Conservation (phyloP, 2,113 vertebrate species). For the Pelobates fuscus region DNA sequence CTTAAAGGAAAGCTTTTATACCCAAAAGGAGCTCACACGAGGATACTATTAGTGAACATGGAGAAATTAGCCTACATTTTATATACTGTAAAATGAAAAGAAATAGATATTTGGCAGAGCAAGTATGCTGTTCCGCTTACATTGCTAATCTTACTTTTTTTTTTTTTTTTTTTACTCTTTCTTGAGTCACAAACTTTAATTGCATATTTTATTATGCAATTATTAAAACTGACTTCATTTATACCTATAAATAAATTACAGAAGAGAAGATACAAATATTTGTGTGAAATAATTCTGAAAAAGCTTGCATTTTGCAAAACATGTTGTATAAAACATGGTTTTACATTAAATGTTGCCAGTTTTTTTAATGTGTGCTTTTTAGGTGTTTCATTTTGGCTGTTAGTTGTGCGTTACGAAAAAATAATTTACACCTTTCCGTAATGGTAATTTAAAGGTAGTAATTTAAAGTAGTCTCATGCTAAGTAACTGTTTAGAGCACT, state of each 20-base stretch:
- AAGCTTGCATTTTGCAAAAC: not conserved
- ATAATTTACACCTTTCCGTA: not conserved
- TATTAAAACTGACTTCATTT: slow-evolving; percentile 32
- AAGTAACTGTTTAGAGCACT: too few relatives aligned
- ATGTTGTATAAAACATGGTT: too few relatives aligned
- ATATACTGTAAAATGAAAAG: too few relatives aligned
- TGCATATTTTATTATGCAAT: slow-evolving; percentile 2
- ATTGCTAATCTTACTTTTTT: not conserved
- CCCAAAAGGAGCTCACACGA: too few relatives aligned
- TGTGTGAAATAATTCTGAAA: not conserved
- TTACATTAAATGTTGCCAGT: not conserved
- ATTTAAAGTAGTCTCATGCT: too few relatives aligned
- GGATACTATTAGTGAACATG: too few relatives aligned
- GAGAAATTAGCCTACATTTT: too few relatives aligned
- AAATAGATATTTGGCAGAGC: too few relatives aligned
- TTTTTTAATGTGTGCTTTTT: not conserved
- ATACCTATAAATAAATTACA: not conserved
- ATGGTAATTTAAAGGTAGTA: not conserved
- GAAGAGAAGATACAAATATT: not conserved
- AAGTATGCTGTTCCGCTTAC: not conserved
- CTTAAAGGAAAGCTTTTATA: too few relatives aligned
- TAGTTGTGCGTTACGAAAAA: not conserved
- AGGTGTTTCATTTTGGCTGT: not conserved
- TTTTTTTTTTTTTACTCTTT: not conserved
- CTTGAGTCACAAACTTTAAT: slow-evolving; percentile 37